Evolutionary conservation across 1,140 invertebrate genomes (phyloP), one percentile per base, ranked within the genome.

Genomic region (Paracyclopina nana): DNA sequence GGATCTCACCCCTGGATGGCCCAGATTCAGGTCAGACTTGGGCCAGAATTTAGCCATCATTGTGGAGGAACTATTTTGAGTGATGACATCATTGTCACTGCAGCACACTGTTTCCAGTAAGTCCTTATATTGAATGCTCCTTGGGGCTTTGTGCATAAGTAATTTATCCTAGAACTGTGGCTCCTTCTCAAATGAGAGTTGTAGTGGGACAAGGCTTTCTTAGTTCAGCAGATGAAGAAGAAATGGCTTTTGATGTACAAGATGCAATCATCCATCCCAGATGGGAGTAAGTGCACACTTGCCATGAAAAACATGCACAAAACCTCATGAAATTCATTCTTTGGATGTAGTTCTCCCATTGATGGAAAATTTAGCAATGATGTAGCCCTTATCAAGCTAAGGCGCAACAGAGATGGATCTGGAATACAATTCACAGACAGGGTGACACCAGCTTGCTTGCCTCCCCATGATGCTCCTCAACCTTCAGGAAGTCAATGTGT

Each of bases 311-410:
- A 9, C 14, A 31, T 31, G 14, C 14, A 9, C 9, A 31, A 9
- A 9, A 31, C 14, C 14, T 31, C 29, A 31, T 31, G 9, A 31
- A 31, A 9, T 31, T 9, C 29, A 9, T 31, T 9, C 29, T 31
- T 31, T 9, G 5, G 20, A 16, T 38, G 5, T 8, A 38, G 34
- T 38, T 38, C 34, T 16, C 34, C 34, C 34, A 38, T 16, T n/a
- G 5, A 16, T n/a, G 34, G 34, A n/a, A 3, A 20, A 38, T 59
- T 60, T 54, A 62, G 65, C 55, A 58, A 62, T 55, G 65, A 68
- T 50, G 58, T 68, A 24, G 63, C 61, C 5, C 42, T 68, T 16
- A 38, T 67, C 9, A 65, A 62, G 52, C 55, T 68, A 1, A 58
- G 52, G 20, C 51, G 46, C 12, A 57, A 55, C 5, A 20, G 34